phyloP scores from a whole-genome alignment of 2,113 vertebrate genomes.

The Marmota monax region DNA sequence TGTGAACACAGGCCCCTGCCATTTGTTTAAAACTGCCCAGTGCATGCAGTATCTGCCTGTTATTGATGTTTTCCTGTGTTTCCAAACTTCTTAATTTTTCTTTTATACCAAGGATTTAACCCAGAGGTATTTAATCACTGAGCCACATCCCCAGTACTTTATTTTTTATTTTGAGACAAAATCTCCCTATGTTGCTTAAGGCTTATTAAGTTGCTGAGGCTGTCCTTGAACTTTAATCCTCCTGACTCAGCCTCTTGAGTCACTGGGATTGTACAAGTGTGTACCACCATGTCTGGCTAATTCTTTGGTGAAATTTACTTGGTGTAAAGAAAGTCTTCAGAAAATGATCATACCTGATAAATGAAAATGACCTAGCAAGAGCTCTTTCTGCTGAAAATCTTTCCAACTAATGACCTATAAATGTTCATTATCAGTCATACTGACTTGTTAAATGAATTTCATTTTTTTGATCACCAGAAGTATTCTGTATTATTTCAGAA shows the following conservation, averaged over 20 bases:
- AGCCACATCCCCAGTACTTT: too few relatives aligned
- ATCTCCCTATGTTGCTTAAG: too few relatives aligned
- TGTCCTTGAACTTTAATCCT: too few relatives aligned
- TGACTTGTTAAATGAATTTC: conserved; percentile 2
- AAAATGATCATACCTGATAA: background rate
- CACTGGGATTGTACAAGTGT: too few relatives aligned
- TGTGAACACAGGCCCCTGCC: background rate
- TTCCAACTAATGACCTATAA: background rate
- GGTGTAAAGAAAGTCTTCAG: background rate
- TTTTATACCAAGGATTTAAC: too few relatives aligned
- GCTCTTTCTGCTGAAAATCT: conserved; percentile 3
- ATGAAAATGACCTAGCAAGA: background rate
- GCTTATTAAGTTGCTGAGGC: too few relatives aligned
- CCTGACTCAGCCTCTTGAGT: too few relatives aligned
- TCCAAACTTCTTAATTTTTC: background rate
- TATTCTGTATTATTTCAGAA: background rate
- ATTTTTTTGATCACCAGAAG: background rate
- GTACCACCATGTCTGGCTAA: too few relatives aligned
- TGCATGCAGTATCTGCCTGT: background rate
- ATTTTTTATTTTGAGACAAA: too few relatives aligned
- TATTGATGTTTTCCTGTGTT: background rate
- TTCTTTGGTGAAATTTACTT: background rate
- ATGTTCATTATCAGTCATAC: background rate
- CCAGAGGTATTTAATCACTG: too few relatives aligned
- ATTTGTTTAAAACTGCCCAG: background rate